These are phyloP conservation scores for Hypomecis atomaria DNA, from an alignment of 2,888 invertebrate species.

Conservation along the genomic window DNA sequence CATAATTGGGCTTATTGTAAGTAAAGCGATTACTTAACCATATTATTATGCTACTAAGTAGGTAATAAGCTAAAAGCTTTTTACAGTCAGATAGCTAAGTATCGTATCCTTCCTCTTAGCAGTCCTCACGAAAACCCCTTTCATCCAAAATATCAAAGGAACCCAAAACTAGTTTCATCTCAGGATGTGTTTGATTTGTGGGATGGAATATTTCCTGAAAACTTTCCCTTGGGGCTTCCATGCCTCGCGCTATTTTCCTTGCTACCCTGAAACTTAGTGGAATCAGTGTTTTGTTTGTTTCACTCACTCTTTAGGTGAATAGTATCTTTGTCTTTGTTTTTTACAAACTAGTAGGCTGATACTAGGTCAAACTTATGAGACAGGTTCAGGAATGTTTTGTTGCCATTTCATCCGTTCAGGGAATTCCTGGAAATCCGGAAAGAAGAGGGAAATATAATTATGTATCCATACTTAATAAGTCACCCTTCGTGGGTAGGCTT, in stretches of 20 bases:
- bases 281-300: neutral
- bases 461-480: too few species aligned
- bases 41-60: too few species aligned
- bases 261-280: conserved; percentile 1
- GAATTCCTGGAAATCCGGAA: too few species aligned
- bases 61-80: too few species aligned
- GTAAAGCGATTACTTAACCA: too few species aligned
- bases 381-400: too few species aligned
- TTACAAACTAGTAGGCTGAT: neutral
- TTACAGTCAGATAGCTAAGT: neutral
- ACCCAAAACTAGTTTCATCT: conserved; percentile 21
- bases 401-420: too few species aligned
- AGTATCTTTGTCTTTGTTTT: neutral
- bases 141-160: conserved; percentile 20
- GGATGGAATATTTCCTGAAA: conserved; percentile 39
- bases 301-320: neutral
- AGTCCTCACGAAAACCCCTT: conserved; percentile 2
- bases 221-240: conserved; percentile 35
- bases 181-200: conserved; percentile 38
- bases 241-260: conserved; percentile 2
- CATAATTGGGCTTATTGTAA: too few species aligned
- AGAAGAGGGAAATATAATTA: too few species aligned
- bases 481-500: too few species aligned
- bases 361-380: too few species aligned
- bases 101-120: neutral